Evolutionary conservation across 2,797 vertebrate genomes (phyloP).

Genomic region (Microchirus variegatus): DNA sequence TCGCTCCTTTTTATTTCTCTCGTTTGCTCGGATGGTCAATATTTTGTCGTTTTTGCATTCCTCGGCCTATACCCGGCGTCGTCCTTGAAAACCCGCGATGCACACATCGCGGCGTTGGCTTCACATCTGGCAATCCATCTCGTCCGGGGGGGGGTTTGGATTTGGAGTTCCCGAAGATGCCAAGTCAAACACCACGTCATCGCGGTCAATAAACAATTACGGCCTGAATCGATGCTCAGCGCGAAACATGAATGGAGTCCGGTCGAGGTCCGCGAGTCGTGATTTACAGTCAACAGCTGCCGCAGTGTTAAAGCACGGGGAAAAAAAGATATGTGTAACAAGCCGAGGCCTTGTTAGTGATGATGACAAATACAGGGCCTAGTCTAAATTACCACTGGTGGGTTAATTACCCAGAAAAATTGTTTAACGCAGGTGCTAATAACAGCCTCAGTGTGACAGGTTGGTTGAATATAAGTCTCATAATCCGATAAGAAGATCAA

Average conservation of each 20-base stretch:
- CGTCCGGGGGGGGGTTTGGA: constrained; percentile 20
- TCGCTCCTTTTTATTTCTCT: constrained; percentile 5
- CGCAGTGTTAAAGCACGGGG: not conserved
- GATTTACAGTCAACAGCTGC: constrained; percentile 14
- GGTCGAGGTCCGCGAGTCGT: constrained; percentile 21
- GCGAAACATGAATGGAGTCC: constrained; percentile 29
- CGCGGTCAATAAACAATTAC: constrained; percentile 57
- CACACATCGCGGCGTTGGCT: constrained; percentile 9
- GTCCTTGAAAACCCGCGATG: constrained; percentile 57
- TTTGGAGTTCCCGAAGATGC: not conserved
- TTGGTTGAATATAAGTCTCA: not conserved
- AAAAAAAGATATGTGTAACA: not conserved
- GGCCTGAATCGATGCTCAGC: constrained; percentile 33
- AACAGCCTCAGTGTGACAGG: no score
- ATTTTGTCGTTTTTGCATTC: constrained; percentile 1
- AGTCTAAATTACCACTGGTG: not conserved
- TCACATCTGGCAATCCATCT: constrained; percentile 41
- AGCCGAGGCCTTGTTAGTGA: constrained; percentile 5
- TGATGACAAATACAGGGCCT: constrained; percentile 2
- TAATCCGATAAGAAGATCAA: not conserved
- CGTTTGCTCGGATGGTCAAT: constrained; percentile 22
- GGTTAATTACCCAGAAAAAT: not conserved
- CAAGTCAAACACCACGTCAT: constrained; percentile 5
- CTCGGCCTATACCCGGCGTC: constrained; percentile 9
- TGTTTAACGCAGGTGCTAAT: not conserved